Evolutionary conservation across 1,140 invertebrate species (phyloP).

Genomic region (Saccostrea echinata): DNA sequence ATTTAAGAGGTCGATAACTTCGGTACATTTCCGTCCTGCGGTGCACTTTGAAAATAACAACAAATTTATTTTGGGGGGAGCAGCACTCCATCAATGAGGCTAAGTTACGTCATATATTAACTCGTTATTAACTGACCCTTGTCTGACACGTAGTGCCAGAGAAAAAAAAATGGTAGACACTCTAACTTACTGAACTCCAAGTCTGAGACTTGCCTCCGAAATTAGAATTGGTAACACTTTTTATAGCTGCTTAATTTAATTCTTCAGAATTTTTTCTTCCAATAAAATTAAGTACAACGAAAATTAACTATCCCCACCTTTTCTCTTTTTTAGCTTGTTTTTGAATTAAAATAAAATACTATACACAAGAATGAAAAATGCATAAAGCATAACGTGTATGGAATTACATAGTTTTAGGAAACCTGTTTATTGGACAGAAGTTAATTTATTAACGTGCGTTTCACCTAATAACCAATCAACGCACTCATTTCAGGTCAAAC

Average conservation of each 20-base stretch:
- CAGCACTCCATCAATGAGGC: background rate
- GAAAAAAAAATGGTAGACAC: background rate
- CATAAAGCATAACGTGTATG: too few species aligned
- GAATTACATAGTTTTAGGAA: background rate
- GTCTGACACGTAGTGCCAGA: conserved; percentile 1
- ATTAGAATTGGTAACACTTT: too few species aligned
- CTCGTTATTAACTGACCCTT: background rate
- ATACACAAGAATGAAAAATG: too few species aligned
- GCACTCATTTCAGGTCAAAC: background rate
- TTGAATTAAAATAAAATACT: too few species aligned
- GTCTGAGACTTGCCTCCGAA: too few species aligned
- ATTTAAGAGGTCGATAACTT: background rate
- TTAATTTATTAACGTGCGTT: background rate
- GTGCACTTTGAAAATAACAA: background rate
- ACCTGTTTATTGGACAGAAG: background rate
- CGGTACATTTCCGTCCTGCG: background rate
- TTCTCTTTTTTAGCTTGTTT: too few species aligned
- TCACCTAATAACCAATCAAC: conserved; percentile 1
- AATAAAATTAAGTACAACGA: too few species aligned
- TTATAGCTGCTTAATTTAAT: too few species aligned
- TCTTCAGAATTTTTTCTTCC: too few species aligned
- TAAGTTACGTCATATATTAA: background rate
- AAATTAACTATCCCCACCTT: too few species aligned
- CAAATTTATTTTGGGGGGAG: background rate
- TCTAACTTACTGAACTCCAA: background rate